A percentile compares a stretch with the other conserved stretches of the same genome.
These are phyloP conservation scores for Ambastaia sidthimunki DNA, from an alignment of 2,797 vertebrate species.

Conservation along the genomic window DNA sequence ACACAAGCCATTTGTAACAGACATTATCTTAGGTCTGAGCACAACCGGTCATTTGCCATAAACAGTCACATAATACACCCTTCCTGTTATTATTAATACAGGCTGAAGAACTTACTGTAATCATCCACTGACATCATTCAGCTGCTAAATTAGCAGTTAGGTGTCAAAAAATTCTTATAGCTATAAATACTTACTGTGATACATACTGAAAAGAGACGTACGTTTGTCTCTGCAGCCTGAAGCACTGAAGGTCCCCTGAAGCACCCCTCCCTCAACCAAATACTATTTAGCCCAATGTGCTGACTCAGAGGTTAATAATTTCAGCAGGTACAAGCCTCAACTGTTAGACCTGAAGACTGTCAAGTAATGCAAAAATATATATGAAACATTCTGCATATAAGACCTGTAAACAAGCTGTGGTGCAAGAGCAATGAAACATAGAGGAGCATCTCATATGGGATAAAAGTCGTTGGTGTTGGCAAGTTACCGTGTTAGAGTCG, in stretches of 20 bases:
- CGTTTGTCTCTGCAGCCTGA: background rate
- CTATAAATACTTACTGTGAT: background rate
- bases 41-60: background rate
- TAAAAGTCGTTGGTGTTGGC: background rate
- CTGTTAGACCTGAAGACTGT: background rate
- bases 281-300: background rate
- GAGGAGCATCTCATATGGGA: background rate
- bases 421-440: too few species aligned
- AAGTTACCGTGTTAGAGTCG: too few species aligned
- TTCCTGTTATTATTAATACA: conserved; percentile 2
- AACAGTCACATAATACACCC: background rate
- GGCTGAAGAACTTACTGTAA: background rate
- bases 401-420: background rate
- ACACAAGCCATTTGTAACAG: too few species aligned
- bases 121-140: background rate
- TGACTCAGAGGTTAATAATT: too few species aligned
- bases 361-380: background rate
- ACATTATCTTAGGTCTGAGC: too few species aligned
- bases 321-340: too few species aligned
- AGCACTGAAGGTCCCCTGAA: background rate
- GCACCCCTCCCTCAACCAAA: background rate
- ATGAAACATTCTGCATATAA: background rate
- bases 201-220: background rate
- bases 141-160: background rate
- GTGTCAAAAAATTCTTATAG: too few species aligned